These are phyloP conservation scores for Machimus rusticus DNA, from an alignment of 2,888 invertebrate species.

Conservation along the genomic window DNA sequence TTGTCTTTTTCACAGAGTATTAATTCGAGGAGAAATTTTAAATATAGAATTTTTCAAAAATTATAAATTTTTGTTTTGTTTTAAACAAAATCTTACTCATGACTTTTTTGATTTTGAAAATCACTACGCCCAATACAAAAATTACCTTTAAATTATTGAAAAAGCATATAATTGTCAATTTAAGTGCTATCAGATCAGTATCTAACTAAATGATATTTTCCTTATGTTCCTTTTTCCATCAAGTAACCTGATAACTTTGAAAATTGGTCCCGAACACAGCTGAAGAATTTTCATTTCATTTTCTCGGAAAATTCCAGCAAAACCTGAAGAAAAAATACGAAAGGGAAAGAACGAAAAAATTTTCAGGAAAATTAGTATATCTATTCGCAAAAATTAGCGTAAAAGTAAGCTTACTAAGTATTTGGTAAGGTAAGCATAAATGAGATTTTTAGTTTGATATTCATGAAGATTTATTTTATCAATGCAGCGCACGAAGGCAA, in stretches of 20 bases:
- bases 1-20: too few relatives aligned
- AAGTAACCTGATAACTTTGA: not conserved
- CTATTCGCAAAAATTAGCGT: not conserved
- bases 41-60: too few relatives aligned
- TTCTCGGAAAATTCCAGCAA: too few relatives aligned
- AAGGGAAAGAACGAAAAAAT: not conserved
- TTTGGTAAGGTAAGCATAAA: not conserved
- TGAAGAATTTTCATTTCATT: too few relatives aligned
- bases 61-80: too few relatives aligned
- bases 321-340: not conserved
- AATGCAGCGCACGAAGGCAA: not conserved
- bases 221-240: not conserved
- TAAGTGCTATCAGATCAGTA: not conserved
- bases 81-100: too few relatives aligned
- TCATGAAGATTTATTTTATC: not conserved
- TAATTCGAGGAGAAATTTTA: too few relatives aligned
- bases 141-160: too few relatives aligned
- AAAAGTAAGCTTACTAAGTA: not conserved
- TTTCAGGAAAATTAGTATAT: not conserved
- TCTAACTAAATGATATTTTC: not conserved
- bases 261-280: not conserved
- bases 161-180: too few relatives aligned
- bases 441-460: not conserved
- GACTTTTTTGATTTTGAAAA: too few relatives aligned
- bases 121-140: too few relatives aligned